A percentile compares a stretch with the other conserved stretches of the same genome.
phyloP scores from a whole-genome alignment of 2,113 vertebrate species.

The Toxotes chatareus region DNA sequence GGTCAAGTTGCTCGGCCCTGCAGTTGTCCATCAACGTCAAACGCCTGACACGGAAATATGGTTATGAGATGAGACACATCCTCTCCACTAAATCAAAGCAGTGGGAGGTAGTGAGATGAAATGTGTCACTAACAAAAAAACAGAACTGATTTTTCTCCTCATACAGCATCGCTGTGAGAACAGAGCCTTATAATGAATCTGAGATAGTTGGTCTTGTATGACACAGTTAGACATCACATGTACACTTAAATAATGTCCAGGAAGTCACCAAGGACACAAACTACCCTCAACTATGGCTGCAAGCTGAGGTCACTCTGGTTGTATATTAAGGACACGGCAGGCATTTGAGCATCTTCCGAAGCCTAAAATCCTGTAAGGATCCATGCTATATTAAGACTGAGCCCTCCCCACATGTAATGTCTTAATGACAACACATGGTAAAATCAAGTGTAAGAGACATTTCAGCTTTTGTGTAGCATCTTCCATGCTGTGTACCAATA shows the following conservation, averaged over 20 bases:
- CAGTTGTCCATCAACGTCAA: neutral
- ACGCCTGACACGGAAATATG: neutral
- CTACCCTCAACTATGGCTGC: too few relatives aligned
- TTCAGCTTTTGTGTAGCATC: neutral
- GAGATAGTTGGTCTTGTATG: too few relatives aligned
- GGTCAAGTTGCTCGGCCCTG: neutral
- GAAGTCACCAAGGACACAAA: too few relatives aligned
- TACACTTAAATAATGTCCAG: too few relatives aligned
- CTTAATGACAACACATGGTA: too few relatives aligned
- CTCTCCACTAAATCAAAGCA: neutral
- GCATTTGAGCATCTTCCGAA: too few relatives aligned
- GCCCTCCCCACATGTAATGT: neutral
- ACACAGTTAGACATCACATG: too few relatives aligned
- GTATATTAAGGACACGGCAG: too few relatives aligned
- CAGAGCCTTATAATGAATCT: neutral
- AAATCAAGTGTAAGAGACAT: neutral
- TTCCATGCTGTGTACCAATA: neutral
- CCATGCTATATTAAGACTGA: too few relatives aligned
- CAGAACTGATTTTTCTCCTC: neutral
- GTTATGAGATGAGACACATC: neutral
- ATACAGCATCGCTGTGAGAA: neutral
- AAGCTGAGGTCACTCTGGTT: too few relatives aligned
- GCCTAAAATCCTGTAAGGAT: too few relatives aligned
- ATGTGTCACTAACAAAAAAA: neutral
- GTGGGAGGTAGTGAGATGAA: too few relatives aligned